Evolutionary conservation across 64 coral and sea anemone species (phyloP), one percentile per base, ranked within the genome.

Genomic region (Stylophora pistillata): DNA sequence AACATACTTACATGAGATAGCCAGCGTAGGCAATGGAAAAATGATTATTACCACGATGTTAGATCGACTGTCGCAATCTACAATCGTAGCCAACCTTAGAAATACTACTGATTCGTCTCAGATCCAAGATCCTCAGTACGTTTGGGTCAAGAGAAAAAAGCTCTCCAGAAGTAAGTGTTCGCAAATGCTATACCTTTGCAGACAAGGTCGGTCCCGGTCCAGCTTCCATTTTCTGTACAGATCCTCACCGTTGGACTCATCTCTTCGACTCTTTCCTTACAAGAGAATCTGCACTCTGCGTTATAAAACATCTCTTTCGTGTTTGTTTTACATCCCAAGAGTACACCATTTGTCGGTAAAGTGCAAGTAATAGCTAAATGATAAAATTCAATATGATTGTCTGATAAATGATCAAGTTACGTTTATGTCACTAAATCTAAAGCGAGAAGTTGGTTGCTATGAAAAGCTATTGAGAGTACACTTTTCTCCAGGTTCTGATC

Each of bases 161-260:
- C 37, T 47, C 37, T 47, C 37, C 37, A 47, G 37, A 47, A 47
- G 37, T 47, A 47, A 7, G 37, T 47, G 7, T 47, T 47, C 37
- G 37, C 7, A 47, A 47, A 47, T 47, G 3, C 7, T 47, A 68
- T 76, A 88, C 86, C 73, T 88, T 47, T n/a, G 23, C 86, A 88
- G 21, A 47, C 29, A 3, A 77, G 73, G 53, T 55, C 30, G 5
- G n/a, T 62, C 34, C 86, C 86, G n/a, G 54, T 76, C 86, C 86
- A 88, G 7, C 18, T 77, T 5, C 72, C 73, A 76, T 88, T 74
- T 52, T 34, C 86, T 34, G 59, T 9, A 73, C 86, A 88, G 20
- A 17, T 63, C 65, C 86, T 57, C 21, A 58, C 74, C 13, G 18
- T 66, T 20, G 86, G 77, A 12, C 86, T 72, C 26, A 23, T 77